Evolutionary conservation across 2,113 vertebrate species (phyloP).

Genomic region (Proteles cristata): DNA sequence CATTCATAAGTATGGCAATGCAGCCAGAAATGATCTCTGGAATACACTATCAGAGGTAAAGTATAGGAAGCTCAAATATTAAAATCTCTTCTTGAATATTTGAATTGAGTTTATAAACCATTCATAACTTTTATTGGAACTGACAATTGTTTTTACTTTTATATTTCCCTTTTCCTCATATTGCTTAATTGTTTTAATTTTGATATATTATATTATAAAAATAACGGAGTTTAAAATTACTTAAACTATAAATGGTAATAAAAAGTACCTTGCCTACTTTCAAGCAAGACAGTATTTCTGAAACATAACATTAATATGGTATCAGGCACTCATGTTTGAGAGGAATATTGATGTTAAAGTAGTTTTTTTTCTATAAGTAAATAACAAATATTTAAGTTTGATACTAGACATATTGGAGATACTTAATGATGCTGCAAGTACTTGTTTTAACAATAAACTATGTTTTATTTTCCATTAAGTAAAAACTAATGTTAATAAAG

Average conservation of each 20-base stretch:
- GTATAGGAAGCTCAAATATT: conserved; percentile 26
- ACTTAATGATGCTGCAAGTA: conserved; percentile 22
- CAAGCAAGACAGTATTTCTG: neutral
- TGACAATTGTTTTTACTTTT: conserved; percentile 30
- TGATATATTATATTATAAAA: neutral
- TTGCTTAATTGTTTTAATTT: conserved; percentile 42
- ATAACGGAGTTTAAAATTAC: neutral
- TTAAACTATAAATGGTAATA: neutral
- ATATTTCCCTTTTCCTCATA: neutral
- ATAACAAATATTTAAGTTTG: conserved; percentile 48
- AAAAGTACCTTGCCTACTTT: conserved; percentile 17
- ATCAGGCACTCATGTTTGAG: conserved; percentile 39
- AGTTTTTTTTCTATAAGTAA: conserved; percentile 14
- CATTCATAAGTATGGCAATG: conserved; percentile 96
- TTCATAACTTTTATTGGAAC: neutral
- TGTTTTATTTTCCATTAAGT: conserved; percentile 33
- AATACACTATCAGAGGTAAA: conserved; percentile 95
- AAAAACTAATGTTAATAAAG: conserved; percentile 60
- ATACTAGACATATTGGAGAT: neutral
- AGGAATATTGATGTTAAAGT: conserved; percentile 55
- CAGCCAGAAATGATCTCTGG: conserved; percentile 96
- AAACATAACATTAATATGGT: conserved; percentile 34
- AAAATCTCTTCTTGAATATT: conserved; percentile 43
- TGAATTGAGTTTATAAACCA: neutral
- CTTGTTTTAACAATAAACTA: conserved; percentile 50